phyloP scores from a whole-genome alignment of 2,113 vertebrate species.

The Parus major region DNA sequence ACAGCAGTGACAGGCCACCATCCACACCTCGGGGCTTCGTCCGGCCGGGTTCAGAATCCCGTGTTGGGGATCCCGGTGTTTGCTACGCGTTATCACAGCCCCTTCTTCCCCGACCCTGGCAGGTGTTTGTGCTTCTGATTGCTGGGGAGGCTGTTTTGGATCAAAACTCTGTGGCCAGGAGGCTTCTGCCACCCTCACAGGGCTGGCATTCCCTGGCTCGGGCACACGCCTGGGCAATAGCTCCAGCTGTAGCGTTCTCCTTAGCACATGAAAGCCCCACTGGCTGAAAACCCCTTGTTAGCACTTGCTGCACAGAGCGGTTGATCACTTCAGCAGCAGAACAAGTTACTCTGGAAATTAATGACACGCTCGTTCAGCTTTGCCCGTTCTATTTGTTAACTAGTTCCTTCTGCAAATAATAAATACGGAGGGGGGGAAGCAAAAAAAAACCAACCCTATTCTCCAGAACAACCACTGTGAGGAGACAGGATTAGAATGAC shows the following conservation, averaged over 20 bases:
- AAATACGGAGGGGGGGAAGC: background rate
- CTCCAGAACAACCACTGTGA: background rate
- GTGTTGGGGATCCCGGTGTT: accelerated
- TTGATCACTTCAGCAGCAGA: background rate
- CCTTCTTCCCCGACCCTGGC: background rate
- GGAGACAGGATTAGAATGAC: conserved; percentile 28
- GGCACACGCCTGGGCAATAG: accelerated
- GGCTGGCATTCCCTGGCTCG: background rate
- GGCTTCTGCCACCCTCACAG: background rate
- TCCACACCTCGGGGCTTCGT: accelerated
- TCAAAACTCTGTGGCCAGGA: accelerated
- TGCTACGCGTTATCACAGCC: accelerated
- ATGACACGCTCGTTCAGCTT: background rate
- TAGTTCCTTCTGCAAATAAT: conserved; percentile 3
- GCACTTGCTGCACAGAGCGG: background rate
- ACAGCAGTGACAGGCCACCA: background rate
- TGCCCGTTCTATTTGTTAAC: conserved; percentile 44
- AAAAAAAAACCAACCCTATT: background rate
- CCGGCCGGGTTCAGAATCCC: accelerated
- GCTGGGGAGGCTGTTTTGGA: background rate
- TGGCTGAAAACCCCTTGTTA: background rate
- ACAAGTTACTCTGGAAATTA: conserved; percentile 26
- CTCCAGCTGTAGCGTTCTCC: background rate
- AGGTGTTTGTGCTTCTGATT: background rate
- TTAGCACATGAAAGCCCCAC: background rate